Percentiles rank a stretch among this genome's conserved stretches.
Evolutionary conservation across 2,797 vertebrate genomes (phyloP).

Genomic region (Diplodus puntazzo): DNA sequence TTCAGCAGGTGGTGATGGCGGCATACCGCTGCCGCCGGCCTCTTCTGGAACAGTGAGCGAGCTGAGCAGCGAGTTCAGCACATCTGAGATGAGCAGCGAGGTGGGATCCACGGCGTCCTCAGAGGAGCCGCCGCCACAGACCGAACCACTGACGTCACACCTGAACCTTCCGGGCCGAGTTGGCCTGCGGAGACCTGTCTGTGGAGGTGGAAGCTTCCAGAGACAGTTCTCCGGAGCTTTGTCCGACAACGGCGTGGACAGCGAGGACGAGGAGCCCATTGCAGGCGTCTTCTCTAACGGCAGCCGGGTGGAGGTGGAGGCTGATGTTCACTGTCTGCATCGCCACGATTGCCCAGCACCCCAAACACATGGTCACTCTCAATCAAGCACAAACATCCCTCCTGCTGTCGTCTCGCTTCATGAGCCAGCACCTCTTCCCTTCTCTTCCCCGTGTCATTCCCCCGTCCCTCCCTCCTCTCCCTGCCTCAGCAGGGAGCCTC

Average conservation of each 20-base stretch:
- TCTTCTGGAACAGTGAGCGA: constrained; percentile 91
- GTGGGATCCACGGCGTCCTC: constrained; percentile 97
- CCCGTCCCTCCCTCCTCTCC: constrained; percentile 79
- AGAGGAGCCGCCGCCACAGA: constrained; percentile 87
- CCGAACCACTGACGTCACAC: constrained; percentile 57
- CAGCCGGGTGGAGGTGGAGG: constrained; percentile 96
- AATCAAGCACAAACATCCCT: constrained; percentile 30
- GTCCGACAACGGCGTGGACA: constrained; percentile 97
- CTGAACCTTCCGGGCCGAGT: constrained; percentile 46
- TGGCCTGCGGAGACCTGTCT: constrained; percentile 27
- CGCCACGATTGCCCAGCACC: constrained; percentile 64
- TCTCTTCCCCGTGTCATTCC: constrained; percentile 46
- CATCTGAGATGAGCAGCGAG: constrained; percentile 98
- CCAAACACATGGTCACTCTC: constrained; percentile 23
- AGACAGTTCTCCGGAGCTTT: constrained; percentile 94
- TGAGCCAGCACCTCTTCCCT: constrained; percentile 39
- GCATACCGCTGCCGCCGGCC: constrained; percentile 80
- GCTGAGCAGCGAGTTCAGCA: constrained; percentile 97
- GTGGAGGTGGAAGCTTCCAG: constrained; percentile 85
- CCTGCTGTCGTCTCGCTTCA: constrained; percentile 26
- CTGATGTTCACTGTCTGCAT: constrained; percentile 92
- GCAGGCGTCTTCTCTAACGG: constrained; percentile 96
- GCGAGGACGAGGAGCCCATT: constrained; percentile 96
- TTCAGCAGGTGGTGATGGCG: constrained; percentile 39
- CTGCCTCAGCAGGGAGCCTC: constrained; percentile 69